Evolutionary conservation across 2,797 vertebrate genomes (phyloP), one percentile per base, ranked within the genome.

Genomic region (Synaphobranchus kaupii): DNA sequence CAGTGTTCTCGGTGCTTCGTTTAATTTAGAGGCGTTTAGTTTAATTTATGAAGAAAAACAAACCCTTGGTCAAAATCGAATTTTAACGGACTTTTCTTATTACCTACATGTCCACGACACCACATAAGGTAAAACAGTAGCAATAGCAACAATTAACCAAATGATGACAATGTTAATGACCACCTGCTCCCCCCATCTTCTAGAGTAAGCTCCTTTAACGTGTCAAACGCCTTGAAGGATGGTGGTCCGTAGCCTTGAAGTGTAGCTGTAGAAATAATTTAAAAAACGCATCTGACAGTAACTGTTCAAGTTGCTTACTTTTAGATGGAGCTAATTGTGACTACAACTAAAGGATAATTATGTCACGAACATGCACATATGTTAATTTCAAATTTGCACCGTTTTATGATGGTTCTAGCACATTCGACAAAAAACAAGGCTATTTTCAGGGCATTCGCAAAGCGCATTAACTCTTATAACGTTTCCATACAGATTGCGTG

Each of bases 121-220:
- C 92, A 88, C 93, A 93, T 93, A 90, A 93, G 90, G 88, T 88
- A 80, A 94, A 94, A 95, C 93, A 93, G 92, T 92, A 94, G 94
- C 94, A 94, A 94, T 93, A 95, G 95, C 93, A 95, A 94, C 93
- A 95, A 95, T 95, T 93, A 95, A 92, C 93, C 94, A 90, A 91
- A 95, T 93, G 47, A 94, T 94, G 94, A 94, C 94, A 95, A 28
- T 94, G 91, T 90, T 89, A 91, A 92, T 94, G 93, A 94, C 93
- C 93, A 92, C 92, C 90, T 90, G 92, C 94, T 94, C 92, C 82
- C 90, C 91, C 93, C 90, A 92, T 15, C 92, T 91, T 91, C 91
- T 90, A 87, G 89, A 84, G 17, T 20, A 47, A n/a, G 7, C 90
- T 91, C 90, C 84, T 92, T 92, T 93, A 93, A 93, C 92, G 93